Evolutionary conservation across 2,888 invertebrate genomes (phyloP).

Genomic region (Drosophila robusta): DNA sequence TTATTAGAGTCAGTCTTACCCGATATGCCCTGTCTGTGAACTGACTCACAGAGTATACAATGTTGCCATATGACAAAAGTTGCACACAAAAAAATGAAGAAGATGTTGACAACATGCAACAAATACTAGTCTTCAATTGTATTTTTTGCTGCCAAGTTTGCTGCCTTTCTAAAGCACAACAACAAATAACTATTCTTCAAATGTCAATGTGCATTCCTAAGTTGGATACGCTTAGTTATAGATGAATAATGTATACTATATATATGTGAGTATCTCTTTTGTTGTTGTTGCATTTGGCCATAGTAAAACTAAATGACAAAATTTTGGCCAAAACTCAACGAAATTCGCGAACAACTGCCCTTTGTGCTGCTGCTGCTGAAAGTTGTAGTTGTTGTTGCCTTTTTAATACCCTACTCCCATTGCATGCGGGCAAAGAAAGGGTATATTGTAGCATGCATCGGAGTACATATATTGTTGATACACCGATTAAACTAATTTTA

Average conservation of each 20-base stretch:
- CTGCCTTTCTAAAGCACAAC: conserved; percentile 66
- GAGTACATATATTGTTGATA: neutral
- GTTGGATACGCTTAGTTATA: conserved; percentile 19
- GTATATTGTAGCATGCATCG: neutral
- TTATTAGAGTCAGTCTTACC: neutral
- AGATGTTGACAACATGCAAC: conserved; percentile 38
- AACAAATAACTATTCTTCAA: conserved; percentile 51
- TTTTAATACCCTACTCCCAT: neutral
- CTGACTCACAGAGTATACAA: neutral
- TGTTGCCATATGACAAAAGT: conserved; percentile 19
- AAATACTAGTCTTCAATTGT: conserved; percentile 49
- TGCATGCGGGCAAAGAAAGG: neutral
- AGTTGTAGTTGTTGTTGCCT: conserved; percentile 14
- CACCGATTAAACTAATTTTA: too few relatives aligned
- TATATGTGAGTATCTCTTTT: neutral
- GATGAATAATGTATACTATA: conserved; percentile 5
- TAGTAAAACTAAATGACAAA: conserved; percentile 45
- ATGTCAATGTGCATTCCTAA: conserved; percentile 66
- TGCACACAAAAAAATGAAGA: conserved; percentile 10
- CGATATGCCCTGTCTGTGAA: conserved; percentile 4
- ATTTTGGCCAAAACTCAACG: conserved; percentile 20
- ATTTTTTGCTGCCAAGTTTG: conserved; percentile 29
- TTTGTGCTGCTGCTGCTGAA: conserved; percentile 32
- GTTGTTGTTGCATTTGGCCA: conserved; percentile 48
- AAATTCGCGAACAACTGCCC: conserved; percentile 58